Evolutionary conservation across 2,797 vertebrate species (phyloP), one percentile per base, ranked within the genome.

Genomic region (Epinephelus awoara): DNA sequence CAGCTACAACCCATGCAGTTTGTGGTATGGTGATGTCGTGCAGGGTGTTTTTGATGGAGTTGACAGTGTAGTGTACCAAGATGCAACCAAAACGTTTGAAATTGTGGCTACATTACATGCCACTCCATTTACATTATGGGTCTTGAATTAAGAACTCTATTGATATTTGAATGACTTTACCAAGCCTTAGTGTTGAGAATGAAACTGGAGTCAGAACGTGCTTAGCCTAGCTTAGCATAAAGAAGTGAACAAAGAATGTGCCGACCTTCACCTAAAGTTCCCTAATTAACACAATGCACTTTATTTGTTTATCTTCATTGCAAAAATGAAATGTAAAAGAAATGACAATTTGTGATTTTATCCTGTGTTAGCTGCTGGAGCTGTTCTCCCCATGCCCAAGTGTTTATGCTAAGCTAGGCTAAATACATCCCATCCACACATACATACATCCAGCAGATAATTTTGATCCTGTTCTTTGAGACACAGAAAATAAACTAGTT

Each of bases 321-420:
- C 13, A 54, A 47, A 34, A 58, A 59, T 25, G 0, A 42, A 29
- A 65, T 44, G 4, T 65, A 29, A 42, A 70, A 6, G 27, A 29
- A 29, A 15, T 23, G 44, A 58, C 5, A 55, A 38, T 34, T 9
- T 73, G 21, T n/a, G 29, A 10, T 47, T 57, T 71, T 19, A 71
- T 25, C 1, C 0, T 7, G 34, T 7, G 34, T 34, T 34, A 34
- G 34, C 34, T 34, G 49, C 23, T 17, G 17, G 21, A 72, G n/a
- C 9, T 8, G 1, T 57, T 58, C 2, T 2, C 5, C 8, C 23
- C 34, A 34, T 9, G 47, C 13, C 19, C 25, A 23, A 19, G 17
- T 42, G 25, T 46, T 64, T 21, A 63, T 55, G 50, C 23, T 46
- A n/a, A 56, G 18, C 59, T 55, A 64, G 2, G 70, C 59, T 25